Evolutionary conservation across 1,140 invertebrate species (phyloP).

Genomic region (Andrena cerasifolii): DNA sequence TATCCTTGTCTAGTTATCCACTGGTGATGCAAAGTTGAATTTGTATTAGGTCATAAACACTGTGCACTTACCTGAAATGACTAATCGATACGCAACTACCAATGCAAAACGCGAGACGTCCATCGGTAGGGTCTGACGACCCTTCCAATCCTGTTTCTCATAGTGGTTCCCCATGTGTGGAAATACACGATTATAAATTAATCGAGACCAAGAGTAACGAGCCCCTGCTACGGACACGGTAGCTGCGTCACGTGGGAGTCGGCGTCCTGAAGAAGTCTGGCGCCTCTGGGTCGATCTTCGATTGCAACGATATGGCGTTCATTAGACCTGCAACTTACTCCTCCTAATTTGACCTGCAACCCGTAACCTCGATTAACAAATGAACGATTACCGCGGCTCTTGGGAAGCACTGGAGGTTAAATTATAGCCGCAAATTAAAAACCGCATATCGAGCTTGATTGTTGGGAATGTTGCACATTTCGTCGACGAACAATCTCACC

Average conservation of each 20-base stretch:
- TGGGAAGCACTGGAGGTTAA: not conserved
- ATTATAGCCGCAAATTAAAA: not conserved
- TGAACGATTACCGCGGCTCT: not conserved
- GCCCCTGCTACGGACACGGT: conserved; percentile 64
- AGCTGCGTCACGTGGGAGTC: conserved; percentile 70
- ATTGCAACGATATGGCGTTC: conserved; percentile 9
- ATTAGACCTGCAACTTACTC: conserved; percentile 2
- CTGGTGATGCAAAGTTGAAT: not conserved
- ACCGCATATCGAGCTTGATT: no score
- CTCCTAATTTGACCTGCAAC: no score
- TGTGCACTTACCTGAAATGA: not conserved
- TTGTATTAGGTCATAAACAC: not conserved
- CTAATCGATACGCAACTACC: not conserved
- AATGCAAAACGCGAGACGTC: not conserved
- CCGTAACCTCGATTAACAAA: no score
- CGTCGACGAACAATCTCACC: no score
- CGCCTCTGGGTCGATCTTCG: conserved; percentile 53
- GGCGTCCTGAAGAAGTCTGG: conserved; percentile 56
- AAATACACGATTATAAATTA: conserved; percentile 64
- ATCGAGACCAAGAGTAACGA: conserved; percentile 59
- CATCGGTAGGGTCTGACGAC: conserved; percentile 17
- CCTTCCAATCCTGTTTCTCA: conserved; percentile 6
- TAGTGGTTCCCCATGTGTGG: conserved; percentile 21
- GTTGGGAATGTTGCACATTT: no score
- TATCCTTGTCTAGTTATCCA: no score